phyloP scores from a whole-genome alignment of 2,113 vertebrate genomes.

The Capreolus pygargus region DNA sequence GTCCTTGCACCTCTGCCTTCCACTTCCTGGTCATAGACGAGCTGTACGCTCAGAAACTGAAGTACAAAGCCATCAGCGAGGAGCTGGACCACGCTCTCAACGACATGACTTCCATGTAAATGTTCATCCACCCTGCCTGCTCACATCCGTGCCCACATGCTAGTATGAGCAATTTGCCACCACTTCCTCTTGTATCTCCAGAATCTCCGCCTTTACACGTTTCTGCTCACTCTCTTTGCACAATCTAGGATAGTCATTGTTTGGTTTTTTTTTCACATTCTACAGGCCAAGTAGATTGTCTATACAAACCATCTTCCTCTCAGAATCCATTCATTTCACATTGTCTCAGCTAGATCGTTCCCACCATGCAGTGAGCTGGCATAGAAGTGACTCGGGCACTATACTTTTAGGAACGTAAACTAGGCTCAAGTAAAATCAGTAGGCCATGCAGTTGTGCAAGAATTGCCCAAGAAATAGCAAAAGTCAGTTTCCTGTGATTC shows the following conservation, averaged over 20 bases:
- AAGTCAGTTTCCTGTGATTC: neutral
- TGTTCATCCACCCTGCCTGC: constrained; percentile 76
- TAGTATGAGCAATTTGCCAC: constrained; percentile 58
- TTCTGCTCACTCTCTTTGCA: constrained; percentile 63
- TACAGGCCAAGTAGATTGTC: constrained; percentile 20
- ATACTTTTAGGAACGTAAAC: neutral
- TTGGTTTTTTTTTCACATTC: neutral
- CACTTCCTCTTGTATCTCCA: constrained; percentile 42
- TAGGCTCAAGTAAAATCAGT: neutral
- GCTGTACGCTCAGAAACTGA: constrained; percentile 99
- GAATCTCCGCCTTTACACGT: neutral
- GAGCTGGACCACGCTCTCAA: constrained; percentile 99
- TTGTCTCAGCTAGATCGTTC: neutral
- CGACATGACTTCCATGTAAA: constrained; percentile 99
- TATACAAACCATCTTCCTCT: neutral
- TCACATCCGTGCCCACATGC: constrained; percentile 66
- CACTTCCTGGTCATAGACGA: constrained; percentile 88
- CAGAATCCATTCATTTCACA: neutral
- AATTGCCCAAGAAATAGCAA: neutral
- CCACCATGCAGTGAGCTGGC: neutral
- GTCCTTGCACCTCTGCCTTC: constrained; percentile 76
- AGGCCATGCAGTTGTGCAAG: neutral
- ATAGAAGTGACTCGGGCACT: neutral
- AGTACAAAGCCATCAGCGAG: constrained; percentile 99
- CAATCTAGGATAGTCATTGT: neutral